A percentile compares a stretch with the other conserved stretches of the same genome.
phyloP scores from a whole-genome alignment of 1,140 invertebrate species.

The Penaeus chinensis region DNA sequence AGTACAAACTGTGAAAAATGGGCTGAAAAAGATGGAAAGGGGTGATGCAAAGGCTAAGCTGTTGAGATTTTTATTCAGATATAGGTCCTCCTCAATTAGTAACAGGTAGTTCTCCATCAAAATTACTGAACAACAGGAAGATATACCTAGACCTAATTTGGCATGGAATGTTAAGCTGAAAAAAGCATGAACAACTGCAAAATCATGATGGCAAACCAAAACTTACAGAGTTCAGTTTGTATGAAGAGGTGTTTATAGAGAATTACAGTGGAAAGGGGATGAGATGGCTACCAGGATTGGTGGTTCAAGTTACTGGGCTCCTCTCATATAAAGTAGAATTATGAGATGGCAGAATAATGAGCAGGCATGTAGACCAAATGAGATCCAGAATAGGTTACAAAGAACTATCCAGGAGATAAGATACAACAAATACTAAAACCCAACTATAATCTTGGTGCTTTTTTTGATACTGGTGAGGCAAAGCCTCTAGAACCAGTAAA shows the following conservation, averaged over 20 bases:
- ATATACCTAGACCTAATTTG: not conserved
- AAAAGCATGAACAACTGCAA: conserved; percentile 3
- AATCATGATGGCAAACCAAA: not conserved
- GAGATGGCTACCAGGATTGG: not conserved
- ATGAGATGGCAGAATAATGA: not conserved
- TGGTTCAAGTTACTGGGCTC: not conserved
- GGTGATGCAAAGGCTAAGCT: conserved; percentile 7
- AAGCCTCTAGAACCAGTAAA: no score
- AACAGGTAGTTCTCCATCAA: not conserved
- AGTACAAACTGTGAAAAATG: not conserved
- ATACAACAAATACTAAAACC: no score
- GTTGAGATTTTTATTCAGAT: conserved; percentile 28
- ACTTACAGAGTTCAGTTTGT: not conserved
- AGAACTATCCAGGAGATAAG: no score
- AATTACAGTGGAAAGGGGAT: conserved; percentile 22
- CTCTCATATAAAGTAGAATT: conserved; percentile 9
- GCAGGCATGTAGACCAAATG: conserved; percentile 16
- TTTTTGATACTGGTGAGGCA: no score
- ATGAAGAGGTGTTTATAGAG: conserved; percentile 24
- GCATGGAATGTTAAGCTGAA: not conserved
- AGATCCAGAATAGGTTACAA: not conserved
- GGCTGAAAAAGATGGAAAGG: conserved; percentile 11
- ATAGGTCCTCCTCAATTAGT: conserved; percentile 7
- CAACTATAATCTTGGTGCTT: no score
- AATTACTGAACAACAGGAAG: conserved; percentile 12